Base-by-base conservation (phyloP, 2,797 vertebrate genomes). In the Eurystomus glaucurus region DNA sequence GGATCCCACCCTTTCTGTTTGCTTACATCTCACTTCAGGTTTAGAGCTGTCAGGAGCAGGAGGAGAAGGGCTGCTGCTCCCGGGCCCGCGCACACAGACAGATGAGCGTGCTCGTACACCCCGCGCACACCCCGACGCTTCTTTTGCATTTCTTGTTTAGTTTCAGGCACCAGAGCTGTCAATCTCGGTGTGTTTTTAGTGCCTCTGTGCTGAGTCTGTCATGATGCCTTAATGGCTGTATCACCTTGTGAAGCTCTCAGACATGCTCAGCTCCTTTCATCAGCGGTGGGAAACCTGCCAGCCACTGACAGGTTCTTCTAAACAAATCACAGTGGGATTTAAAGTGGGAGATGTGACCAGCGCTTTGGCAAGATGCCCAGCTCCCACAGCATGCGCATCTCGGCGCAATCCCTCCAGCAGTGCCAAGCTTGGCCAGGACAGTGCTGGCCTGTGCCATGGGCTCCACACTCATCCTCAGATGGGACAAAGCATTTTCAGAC, bases 301-400 rank as follows among this genome's bases (percentile, higher is more conserved):
- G 94, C 70, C 66, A 35, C 85, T 97, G 96, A 92, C 97, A 97
- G 92, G 80, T 91, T 92, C 94, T 79, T 72, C 95, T 89, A 95
- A 94, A 96, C 96, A 95, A 68, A 95, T 66, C 75, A 31, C 31
- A 14, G 21, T 0, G 16, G 1, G 11, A 52, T 33, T 65, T 65
- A 15, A n/a, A 75, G n/a, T 0, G 2, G 51, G 90, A 91, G 93
- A 75, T 92, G 91, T 72, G 77, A 81, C 85, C 22, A 2, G 83
- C 3, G 4, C 31, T 50, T 43, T 58, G 88, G 92, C 43, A 10
- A 39, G 10, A 2, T 2, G 65, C 86, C 96, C 21, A 25, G 39
- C 7, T 1, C 60, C 85, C 29, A 3, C 11, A 2, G 52, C 9
- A 2, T 9, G 3, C 17, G 8, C 2, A 1, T 28, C 4, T 2